phyloP scores from a whole-genome alignment of 2,888 invertebrate species.

The Fragum whitleyi region DNA sequence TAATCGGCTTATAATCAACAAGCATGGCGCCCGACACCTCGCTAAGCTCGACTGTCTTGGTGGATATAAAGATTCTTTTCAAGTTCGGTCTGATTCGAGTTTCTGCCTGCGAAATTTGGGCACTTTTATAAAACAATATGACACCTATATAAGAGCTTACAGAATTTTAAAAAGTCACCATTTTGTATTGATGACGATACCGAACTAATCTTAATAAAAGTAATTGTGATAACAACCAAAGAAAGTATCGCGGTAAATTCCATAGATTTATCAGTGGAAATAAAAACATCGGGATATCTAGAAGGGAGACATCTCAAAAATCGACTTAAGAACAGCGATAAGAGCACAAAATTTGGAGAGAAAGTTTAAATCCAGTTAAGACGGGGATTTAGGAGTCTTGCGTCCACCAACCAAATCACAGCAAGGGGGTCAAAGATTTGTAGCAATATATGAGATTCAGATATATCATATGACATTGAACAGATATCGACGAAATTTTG shows the following conservation, averaged over 20 bases:
- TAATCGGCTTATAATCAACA: conserved; percentile 17
- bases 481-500: not conserved
- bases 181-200: not conserved
- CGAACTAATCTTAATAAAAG: not conserved
- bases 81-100: conserved; percentile 3
- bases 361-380: conserved; percentile 66
- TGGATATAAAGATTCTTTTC: not conserved
- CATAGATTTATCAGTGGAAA: conserved; percentile 30
- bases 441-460: conserved; percentile 19
- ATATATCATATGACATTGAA: conserved; percentile 11
- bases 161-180: not conserved
- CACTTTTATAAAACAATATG: not conserved
- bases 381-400: conserved; percentile 48
- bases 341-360: conserved; percentile 48
- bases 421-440: conserved; percentile 5
- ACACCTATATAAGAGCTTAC: conserved; percentile 3
- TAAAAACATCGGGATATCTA: conserved; percentile 47
- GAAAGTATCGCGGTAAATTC: conserved; percentile 20
- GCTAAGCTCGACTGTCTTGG: conserved; percentile 14
- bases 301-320: conserved; percentile 55
- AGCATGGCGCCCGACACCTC: conserved; percentile 8
- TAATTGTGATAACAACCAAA: not conserved
- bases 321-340: conserved; percentile 55
- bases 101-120: not conserved
- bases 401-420: conserved; percentile 9